Base-by-base conservation (phyloP, 2,797 vertebrate genomes). In the Gymnodraco acuticeps region DNA sequence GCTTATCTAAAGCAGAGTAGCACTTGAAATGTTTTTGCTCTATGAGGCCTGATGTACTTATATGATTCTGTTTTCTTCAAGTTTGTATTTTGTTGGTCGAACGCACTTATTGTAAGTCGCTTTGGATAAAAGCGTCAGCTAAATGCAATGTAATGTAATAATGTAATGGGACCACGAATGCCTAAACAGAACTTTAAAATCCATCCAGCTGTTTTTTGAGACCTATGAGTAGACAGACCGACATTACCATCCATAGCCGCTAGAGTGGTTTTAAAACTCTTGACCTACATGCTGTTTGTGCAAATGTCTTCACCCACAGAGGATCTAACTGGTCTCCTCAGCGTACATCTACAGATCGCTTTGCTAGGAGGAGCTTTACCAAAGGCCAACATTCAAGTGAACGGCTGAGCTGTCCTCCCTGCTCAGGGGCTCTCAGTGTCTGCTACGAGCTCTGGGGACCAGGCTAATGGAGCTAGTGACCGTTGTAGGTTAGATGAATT, bases 401-500 rank as follows among this genome's bases (percentile, higher is more conserved):
- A 23, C 19, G 60, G 50, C 52, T 55, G n/a, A 45, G 60, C 70
- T 73, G 67, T 80, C 81, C 50, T 77, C 46, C 7, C 20, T 16
- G 76, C 73, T 80, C 72, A 20, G 42, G 65, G 73, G 52, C 62
- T 84, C 59, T 54, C 60, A 17, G 70, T 64, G 73, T 63, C 38
- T 43, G 53, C 60, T 47, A 17, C 31, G 63, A 62, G 59, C 87
- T 80, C 82, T 61, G 48, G 78, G 83, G 86, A 87, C 76, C 51
- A 8, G 72, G 78, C 81, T 92, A 92, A 94, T 89, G 45, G 69
- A 88, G 88, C 80, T 52, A 17, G 80, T 75, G 81, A 87, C 81
- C 46, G 46, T 82, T 83, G 82, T 76, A 65, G 88, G 78, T 88
- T 89, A 74, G 82, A 91, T 83, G 76, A 92, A 93, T 95, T 92